Evolutionary conservation across 2,113 vertebrate species (phyloP).

Genomic region (Speoplatyrhinus poulsoni): DNA sequence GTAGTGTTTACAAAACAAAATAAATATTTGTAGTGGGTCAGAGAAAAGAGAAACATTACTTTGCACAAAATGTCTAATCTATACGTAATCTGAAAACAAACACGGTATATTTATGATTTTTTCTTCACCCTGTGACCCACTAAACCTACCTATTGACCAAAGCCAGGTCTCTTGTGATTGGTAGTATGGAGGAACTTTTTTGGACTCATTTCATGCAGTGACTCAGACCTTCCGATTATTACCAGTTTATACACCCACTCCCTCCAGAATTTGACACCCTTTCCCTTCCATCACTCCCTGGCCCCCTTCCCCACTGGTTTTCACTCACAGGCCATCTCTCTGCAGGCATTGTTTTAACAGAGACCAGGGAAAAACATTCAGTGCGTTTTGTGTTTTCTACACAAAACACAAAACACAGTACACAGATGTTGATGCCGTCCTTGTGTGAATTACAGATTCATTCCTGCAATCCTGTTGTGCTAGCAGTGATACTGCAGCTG

Average conservation of each 20-base stretch:
- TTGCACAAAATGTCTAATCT: not conserved
- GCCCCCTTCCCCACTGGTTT: slow-evolving; percentile 20
- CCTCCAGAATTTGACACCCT: slow-evolving; percentile 51
- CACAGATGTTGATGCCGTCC: not conserved
- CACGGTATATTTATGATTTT: not conserved
- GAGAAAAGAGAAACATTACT: not conserved
- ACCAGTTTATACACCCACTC: slow-evolving; percentile 43
- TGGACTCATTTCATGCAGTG: slow-evolving; percentile 39
- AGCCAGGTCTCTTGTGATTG: slow-evolving; percentile 8
- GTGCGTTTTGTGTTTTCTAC: not conserved
- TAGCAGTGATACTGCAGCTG: no score
- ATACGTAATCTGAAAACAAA: slow-evolving; percentile 19
- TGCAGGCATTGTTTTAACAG: slow-evolving; percentile 36
- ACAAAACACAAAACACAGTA: not conserved
- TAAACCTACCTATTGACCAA: not conserved
- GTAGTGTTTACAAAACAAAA: no score
- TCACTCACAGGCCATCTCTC: slow-evolving; percentile 1
- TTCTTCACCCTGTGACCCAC: slow-evolving; percentile 9
- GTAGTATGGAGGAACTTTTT: slow-evolving; percentile 16
- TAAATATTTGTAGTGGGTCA: no score
- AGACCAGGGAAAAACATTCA: not conserved
- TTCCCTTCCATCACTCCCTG: slow-evolving; percentile 14
- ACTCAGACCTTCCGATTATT: slow-evolving; percentile 66
- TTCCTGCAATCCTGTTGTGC: not conserved
- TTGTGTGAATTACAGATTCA: not conserved